Base-by-base conservation (phyloP, 64 coral and sea anemone species). In the Cladopsammia gracilis region DNA sequence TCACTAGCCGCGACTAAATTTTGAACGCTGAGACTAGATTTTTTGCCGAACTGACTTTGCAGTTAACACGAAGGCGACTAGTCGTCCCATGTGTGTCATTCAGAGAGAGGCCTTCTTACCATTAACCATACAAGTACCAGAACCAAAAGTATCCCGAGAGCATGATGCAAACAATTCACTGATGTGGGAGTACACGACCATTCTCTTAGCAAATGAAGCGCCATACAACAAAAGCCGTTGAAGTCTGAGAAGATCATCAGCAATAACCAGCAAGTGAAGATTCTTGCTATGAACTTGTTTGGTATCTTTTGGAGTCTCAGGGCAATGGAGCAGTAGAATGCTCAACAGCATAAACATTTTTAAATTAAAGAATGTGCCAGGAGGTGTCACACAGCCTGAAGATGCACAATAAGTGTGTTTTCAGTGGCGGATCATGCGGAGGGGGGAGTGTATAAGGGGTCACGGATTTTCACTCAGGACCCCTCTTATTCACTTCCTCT, bases 91-190 rank as follows among this genome's bases (percentile, higher is more conserved):
- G 34, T 34, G 34, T 19, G 11, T 44, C 25, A 10, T 2, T 7
- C 20, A 25, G 23, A 16, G 11, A 56, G 54, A 70, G 11, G 18
- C 13, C 4, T 48, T 44, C 87, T 78, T 89, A 97, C 95, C 95
- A 74, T 97, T 78, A 10, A 97, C 60, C 19, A 88, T 76, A 9
- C 56, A 97, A 20, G 92, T 87, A 77, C 87, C 95, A 26, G 92
- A 89, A 44, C 88, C 95, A 62, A 87, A 77, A 50, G 87, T 89
- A 82, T 97, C 92, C 13, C 85, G 92, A 64, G 73, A 83, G 75
- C 72, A 72, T 7, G 65, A 88, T 7, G 95, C 87, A 42, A 97
- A 94, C 16, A 97, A 53, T 54, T 97, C 95, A 82, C 91, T 93
- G 7, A 85, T 48, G 23, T 87, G 80, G 5, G 88, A 85, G 58